Base-by-base conservation (phyloP, 2,888 invertebrate genomes). In the Tholera decimalis region DNA sequence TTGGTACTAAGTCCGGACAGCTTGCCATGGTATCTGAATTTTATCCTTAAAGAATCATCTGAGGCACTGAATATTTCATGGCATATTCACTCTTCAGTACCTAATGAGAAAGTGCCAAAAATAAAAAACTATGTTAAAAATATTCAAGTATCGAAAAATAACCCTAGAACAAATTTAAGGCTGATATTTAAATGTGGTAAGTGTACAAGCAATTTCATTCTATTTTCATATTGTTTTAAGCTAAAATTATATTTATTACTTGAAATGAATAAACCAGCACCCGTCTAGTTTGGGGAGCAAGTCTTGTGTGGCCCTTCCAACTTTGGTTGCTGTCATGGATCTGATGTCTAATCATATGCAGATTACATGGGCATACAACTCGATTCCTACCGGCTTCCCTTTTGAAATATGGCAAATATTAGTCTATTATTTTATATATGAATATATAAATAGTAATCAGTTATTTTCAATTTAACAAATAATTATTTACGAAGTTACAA, bases 151-250 rank as follows among this genome's bases (percentile, higher is more conserved):
- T 43, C 61, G 26, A 75, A 71, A 46, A 68, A 68, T 50, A 75
- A 69, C 66, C 70, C 86, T 77, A 85, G 94, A 83, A 83, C 97
- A 26, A 96, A 96, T 62, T 76, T 98, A 30, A 96, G 96, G 79
- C 91, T 98, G 85, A 97, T 98, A 85, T 98, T 98, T 97, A 98
- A 97, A 95, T 94, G 96, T 92, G 97, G 98, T 98, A 96, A 96
- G 93, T 88, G 35, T 56, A 6, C 7, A 47, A 37, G 22, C 4
- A 20, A 46, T 35, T 39, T 9, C 30, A 7, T 24, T 26, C 26
- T 0, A n/a, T 15, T 44, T 28, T 46, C 2, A 18, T 18, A 3
- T 56, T 9, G 13, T 2, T 56, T 24, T 47, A 20, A 53, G 13
- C 4, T 20, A 15, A 15, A 20, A 1, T 18, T 55, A 30, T 3